Evolutionary conservation across 2,888 invertebrate genomes (phyloP), one percentile per base, ranked within the genome.

Genomic region (Malacosoma neustria): DNA sequence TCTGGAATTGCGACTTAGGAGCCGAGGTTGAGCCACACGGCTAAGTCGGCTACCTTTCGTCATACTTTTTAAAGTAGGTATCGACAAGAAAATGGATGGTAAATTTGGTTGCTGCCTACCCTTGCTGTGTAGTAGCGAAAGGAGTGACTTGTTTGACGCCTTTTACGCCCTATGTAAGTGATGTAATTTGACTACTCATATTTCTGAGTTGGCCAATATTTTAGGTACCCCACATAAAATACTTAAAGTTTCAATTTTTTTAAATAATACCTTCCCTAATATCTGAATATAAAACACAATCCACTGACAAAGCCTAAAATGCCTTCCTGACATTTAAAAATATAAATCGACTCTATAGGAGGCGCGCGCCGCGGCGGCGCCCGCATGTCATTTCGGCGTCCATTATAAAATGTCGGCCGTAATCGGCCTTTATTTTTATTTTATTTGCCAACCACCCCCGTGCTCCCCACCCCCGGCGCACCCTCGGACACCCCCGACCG

Each of bases 351-450:
- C 50, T 47, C 46, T 45, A 45, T 40, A 40, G 37, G 48, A 43
- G 37, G 42, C 49, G 46, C 50, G 51, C 76, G 75, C 54, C 72
- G 46, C 43, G 49, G 44, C 56, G 80, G 76, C 80, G 81, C 82
- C 84, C 84, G 82, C 82, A 80, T 84, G 82, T 79, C 81, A 79
- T 81, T 81, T 73, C 65, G 57, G 45, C 68, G 73, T 70, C 81
- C 79, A 84, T 85, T 85, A 84, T 82, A 84, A 84, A 82, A 82
- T 81, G 84, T 79, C 81, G 80, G 72, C 69, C 52, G 74, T 79
- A 79, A 80, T 79, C 80, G 79, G 69, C 73, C 76, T 81, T 80
- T 79, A 80, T 82, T 82, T 82, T 82, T 81, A 81, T 84, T 84
- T 84, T 76, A 80, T 81, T 80, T 74, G 73, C 72, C 70, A 64